These are phyloP conservation scores for Mongoloraphidia duomilia DNA, from an alignment of 2,888 invertebrate genomes.

Conservation along the genomic window DNA sequence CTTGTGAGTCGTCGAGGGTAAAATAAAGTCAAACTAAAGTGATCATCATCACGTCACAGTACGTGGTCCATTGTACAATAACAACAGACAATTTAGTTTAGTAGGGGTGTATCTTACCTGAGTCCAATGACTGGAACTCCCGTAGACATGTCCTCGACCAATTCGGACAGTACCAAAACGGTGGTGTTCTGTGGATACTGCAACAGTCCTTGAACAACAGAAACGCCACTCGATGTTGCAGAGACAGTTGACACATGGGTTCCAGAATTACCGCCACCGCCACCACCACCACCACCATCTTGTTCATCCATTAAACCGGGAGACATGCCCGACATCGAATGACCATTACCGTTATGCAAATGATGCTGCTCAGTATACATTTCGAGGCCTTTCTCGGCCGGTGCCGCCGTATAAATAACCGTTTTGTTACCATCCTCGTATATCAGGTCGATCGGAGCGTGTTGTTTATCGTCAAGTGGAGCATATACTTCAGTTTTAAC, in stretches of 20 bases:
- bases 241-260: constrained; percentile 31
- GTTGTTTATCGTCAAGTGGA: constrained; percentile 27
- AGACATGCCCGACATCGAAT: constrained; percentile 27
- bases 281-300: constrained; percentile 33
- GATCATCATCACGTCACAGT: too few species aligned
- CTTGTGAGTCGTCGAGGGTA: too few species aligned
- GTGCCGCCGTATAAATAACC: constrained; percentile 65
- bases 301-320: constrained; percentile 30
- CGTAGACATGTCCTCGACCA: constrained; percentile 50
- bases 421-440: constrained; percentile 76
- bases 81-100: too few species aligned
- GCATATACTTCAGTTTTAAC: constrained; percentile 37
- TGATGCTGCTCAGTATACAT: constrained; percentile 50
- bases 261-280: constrained; percentile 38
- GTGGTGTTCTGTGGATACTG: constrained; percentile 41
- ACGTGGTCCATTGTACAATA: too few species aligned
- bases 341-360: constrained; percentile 24
- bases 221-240: constrained; percentile 29
- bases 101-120: constrained; percentile 32
- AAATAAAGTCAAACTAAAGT: too few species aligned
- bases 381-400: constrained; percentile 67
- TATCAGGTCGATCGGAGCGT: constrained; percentile 62
- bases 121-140: constrained; percentile 49
- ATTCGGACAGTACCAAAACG: constrained; percentile 57
- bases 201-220: constrained; percentile 34